Conservation (phyloP, 2,113 vertebrate species). For the Chascanopsetta lugubris region DNA sequence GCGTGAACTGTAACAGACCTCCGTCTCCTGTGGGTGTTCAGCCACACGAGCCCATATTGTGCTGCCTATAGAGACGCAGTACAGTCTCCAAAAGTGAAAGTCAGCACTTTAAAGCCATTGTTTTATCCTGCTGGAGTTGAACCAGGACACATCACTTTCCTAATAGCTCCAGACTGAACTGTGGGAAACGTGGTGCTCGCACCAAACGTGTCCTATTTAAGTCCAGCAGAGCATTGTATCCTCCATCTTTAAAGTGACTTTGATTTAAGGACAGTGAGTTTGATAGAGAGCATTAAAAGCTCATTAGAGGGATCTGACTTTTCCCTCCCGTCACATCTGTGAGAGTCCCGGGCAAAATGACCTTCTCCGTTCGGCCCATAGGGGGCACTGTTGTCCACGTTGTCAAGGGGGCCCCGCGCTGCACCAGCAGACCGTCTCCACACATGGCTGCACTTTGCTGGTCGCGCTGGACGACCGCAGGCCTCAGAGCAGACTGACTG, state of each 20-base stretch:
- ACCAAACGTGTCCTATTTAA: slow-evolving; percentile 7
- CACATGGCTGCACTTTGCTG: slow-evolving; percentile 39
- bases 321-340: slow-evolving; percentile 20
- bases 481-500: slow-evolving; percentile 52
- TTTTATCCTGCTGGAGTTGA: slow-evolving; percentile 29
- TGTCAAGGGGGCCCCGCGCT: slow-evolving; percentile 49
- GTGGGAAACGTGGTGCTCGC: neutral
- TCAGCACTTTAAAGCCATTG: slow-evolving; percentile 41
- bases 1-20: neutral
- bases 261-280: slow-evolving; percentile 8
- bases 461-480: slow-evolving; percentile 52
- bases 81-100: slow-evolving; percentile 24
- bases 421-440: slow-evolving; percentile 14
- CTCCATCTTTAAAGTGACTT: slow-evolving; percentile 6
- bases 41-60: neutral
- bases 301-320: slow-evolving; percentile 26
- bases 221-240: neutral
- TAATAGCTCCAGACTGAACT: slow-evolving; percentile 20
- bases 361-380: slow-evolving; percentile 62
- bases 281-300: slow-evolving; percentile 16
- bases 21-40: neutral
- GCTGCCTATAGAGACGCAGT: slow-evolving; percentile 12
- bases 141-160: slow-evolving; percentile 24
- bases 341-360: slow-evolving; percentile 30
- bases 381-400: slow-evolving; percentile 76